These are phyloP conservation scores for Marisa cornuarietis DNA, from an alignment of 1,140 invertebrate species.

Conservation along the genomic window DNA sequence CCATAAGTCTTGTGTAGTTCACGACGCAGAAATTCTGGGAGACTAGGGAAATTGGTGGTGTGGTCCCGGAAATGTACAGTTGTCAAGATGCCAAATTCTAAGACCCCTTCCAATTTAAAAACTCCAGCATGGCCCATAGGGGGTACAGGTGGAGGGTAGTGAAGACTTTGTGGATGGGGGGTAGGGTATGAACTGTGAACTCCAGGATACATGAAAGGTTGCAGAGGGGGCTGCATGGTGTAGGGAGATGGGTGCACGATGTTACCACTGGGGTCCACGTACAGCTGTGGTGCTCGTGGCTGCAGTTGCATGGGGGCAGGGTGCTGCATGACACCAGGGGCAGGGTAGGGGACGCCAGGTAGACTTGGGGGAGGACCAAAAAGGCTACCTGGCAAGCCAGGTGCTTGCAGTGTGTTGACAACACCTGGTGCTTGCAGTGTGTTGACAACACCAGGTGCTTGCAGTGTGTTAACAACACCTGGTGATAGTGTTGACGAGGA, in stretches of 20 bases:
- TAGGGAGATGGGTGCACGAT: background rate
- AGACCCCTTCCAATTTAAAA: constrained; percentile 28
- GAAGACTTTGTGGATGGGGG: background rate
- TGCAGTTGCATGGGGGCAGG: constrained; percentile 3
- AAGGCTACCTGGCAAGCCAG: constrained; percentile 1
- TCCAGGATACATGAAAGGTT: too few species aligned
- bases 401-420: background rate
- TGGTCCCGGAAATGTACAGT: constrained; percentile 27
- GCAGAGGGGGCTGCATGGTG: background rate
- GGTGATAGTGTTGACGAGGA: too few species aligned
- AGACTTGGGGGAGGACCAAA: background rate
- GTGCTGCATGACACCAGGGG: background rate
- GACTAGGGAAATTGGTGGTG: constrained; percentile 20
- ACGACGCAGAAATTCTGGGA: constrained; percentile 29
- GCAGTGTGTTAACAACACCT: too few species aligned
- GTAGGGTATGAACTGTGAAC: constrained; percentile 4
- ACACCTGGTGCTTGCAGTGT: too few species aligned
- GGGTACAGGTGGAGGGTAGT: background rate
- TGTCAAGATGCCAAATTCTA: constrained; percentile 33
- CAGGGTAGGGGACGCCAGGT: too few species aligned
- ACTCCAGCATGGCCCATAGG: background rate
- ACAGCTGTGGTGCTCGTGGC: background rate
- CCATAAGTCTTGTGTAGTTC: constrained; percentile 37
- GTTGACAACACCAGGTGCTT: too few species aligned
- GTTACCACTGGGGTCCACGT: constrained; percentile 9